phyloP scores from a whole-genome alignment of 2,888 invertebrate genomes.

The Caradrina kadenii region DNA sequence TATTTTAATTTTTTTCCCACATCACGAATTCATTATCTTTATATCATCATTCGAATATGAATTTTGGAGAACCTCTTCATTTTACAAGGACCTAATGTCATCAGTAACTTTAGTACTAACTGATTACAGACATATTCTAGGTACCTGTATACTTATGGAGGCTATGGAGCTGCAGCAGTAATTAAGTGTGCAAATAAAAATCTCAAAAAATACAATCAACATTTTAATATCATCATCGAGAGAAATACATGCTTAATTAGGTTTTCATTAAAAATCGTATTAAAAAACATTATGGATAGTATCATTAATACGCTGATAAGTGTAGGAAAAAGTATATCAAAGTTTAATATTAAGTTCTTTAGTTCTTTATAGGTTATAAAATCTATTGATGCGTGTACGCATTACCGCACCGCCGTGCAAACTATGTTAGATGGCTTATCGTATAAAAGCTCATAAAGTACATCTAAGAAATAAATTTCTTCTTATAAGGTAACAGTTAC shows the following conservation, averaged over 20 bases:
- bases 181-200: slow-evolving; percentile 6
- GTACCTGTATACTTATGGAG: no score
- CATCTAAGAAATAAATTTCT: slow-evolving; percentile 17
- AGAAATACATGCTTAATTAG: slow-evolving; percentile 56
- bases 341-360: slow-evolving; percentile 12
- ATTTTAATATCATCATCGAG: slow-evolving; percentile 64
- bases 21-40: background rate
- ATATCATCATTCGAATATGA: background rate
- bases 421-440: slow-evolving; percentile 24
- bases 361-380: slow-evolving; percentile 8
- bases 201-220: slow-evolving; percentile 37
- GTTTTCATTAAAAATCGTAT: slow-evolving; percentile 42
- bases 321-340: slow-evolving; percentile 23
- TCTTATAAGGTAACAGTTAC: slow-evolving; percentile 15
- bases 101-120: no score
- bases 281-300: slow-evolving; percentile 18
- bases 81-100: no score
- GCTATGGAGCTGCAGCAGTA: background rate
- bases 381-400: background rate
- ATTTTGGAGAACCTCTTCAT: no score
- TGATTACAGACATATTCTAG: no score
- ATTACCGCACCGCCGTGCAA: background rate
- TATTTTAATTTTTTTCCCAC: no score
- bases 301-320: slow-evolving; percentile 26
- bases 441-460: slow-evolving; percentile 11